Base-by-base conservation (phyloP, 2,113 vertebrate species). In the Zosterops pallidus region DNA sequence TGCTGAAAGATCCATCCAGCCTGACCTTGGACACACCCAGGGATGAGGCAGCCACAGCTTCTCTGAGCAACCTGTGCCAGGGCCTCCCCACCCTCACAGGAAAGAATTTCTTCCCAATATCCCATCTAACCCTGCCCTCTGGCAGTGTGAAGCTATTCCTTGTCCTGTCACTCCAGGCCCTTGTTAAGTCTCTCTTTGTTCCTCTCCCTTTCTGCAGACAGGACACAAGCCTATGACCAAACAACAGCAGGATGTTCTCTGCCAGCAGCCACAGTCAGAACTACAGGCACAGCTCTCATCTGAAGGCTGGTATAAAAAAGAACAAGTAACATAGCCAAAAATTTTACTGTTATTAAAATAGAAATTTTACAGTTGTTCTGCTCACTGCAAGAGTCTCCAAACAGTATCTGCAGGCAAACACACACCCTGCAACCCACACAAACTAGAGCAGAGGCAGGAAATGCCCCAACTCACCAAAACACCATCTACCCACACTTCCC, bases 211-310 rank as follows among this genome's bases (percentile, higher is more conserved):
- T 22, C 47, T 21, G n/a, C 47, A 22, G 33, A 19, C 21, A 24
- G 0, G 8, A 56, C 12, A 29, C 0, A 25, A 52, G 19, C 7
- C 53, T 23, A 7, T 0, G 22, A 59, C 24, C 25, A 63, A 44
- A 31, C 0, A 31, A 47, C 1, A 17, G 46, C 50, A 74, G 35
- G 46, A 53, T 4, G 11, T 24, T 64, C 37, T 64, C 55, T 31
- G 81, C 59, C 42, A 28, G 62, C 2, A 11, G 63, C 37, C 4
- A 9, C 9, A 9, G 35, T 6, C 31, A 53, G 70, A 37, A 14
- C 41, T 22, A 8, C 25, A 25, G 49, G 15, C 31, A 13, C 67
- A 20, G 72, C 76, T 70, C 6, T 12, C 23, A 14, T 33, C 28
- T 59, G 77, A 72, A 64, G 55, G 56, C 20, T 47, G 31, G 28